Evolutionary conservation across 2,113 vertebrate genomes (phyloP).

Genomic region (Ginglymostoma cirratum): DNA sequence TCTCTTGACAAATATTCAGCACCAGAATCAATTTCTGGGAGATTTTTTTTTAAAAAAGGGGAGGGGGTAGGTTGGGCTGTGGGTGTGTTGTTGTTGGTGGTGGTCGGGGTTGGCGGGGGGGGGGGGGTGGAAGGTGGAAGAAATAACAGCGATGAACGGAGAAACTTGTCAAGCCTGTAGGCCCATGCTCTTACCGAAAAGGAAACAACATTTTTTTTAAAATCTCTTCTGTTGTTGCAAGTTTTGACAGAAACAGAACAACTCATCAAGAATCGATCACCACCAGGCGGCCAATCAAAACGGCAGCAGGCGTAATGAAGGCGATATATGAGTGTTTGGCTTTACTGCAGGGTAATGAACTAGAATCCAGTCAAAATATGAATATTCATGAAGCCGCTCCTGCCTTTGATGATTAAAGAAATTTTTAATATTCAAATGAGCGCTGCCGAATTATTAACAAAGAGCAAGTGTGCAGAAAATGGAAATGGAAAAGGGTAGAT

Average conservation of each 20-base stretch:
- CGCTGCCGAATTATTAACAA: slow-evolving; percentile 98
- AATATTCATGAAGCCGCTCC: slow-evolving; percentile 97
- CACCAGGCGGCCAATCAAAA: slow-evolving; percentile 78
- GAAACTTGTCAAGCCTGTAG: slow-evolving; percentile 54
- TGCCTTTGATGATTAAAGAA: slow-evolving; percentile 99
- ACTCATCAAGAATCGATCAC: slow-evolving; percentile 63
- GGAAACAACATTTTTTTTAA: slow-evolving; percentile 39
- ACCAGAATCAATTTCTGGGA: slow-evolving; percentile 59
- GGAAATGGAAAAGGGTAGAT: slow-evolving; percentile 78
- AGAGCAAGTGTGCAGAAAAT: slow-evolving; percentile 87
- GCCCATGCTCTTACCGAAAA: neutral
- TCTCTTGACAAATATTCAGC: slow-evolving; percentile 99
- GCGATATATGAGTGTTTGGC: slow-evolving; percentile 96
- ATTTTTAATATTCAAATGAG: slow-evolving; percentile 99
- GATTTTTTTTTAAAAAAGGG: neutral
- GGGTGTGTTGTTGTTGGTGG: neutral
- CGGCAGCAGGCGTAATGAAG: slow-evolving; percentile 73
- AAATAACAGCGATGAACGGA: no score
- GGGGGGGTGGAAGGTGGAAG: neutral
- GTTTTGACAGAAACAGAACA: slow-evolving; percentile 68
- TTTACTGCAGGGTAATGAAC: slow-evolving; percentile 97
- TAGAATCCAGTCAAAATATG: slow-evolving; percentile 92
- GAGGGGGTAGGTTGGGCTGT: neutral
- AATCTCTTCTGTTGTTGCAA: slow-evolving; percentile 56
- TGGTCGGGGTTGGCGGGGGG: neutral